These are phyloP conservation scores for Bos taurus DNA, from an alignment of 2,113 vertebrate genomes.

Conservation along the genomic window ARS-UCD2.0 NC_037330.1:39613001-39613500, in stretches of 20 bases:
- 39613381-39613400: constrained; percentile 73
- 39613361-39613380: constrained; percentile 77
- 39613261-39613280: constrained; percentile 83
- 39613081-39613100: constrained; percentile 83
- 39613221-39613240: constrained; percentile 86
- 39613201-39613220: constrained; percentile 81
- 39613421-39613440: constrained; percentile 72
- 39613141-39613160: constrained; percentile 90
- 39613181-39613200: constrained; percentile 83
- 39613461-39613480: background rate
- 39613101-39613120: constrained; percentile 84
- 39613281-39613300: constrained; percentile 76
- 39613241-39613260: constrained; percentile 82
- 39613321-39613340: constrained; percentile 80
- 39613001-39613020: constrained; percentile 80
- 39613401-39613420: constrained; percentile 60
- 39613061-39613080: constrained; percentile 70
- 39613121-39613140: constrained; percentile 90
- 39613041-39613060: constrained; percentile 70
- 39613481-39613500: background rate
- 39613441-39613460: constrained; percentile 33
- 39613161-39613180: constrained; percentile 85
- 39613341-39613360: constrained; percentile 83
- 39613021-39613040: constrained; percentile 71
- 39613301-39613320: constrained; percentile 73